These are phyloP conservation scores for Epirrita christyi DNA, from an alignment of 2,888 invertebrate species.

Conservation along the genomic window DNA sequence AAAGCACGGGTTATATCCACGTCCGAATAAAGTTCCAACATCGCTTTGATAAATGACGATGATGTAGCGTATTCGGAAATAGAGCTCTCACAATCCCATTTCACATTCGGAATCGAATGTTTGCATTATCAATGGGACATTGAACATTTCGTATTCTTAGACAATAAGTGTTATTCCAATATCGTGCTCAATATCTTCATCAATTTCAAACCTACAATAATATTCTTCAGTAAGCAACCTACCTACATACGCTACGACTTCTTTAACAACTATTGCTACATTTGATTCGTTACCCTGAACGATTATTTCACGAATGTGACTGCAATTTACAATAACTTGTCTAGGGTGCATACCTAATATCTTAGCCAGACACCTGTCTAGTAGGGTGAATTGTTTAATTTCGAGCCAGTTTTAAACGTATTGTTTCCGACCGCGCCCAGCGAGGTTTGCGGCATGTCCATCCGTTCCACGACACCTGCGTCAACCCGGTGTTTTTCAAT, in stretches of 20 bases:
- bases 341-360: constrained; percentile 10
- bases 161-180: constrained; percentile 22
- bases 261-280: not conserved
- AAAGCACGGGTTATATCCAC: constrained; percentile 13
- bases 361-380: constrained; percentile 36
- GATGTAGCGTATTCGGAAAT: constrained; percentile 29
- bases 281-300: not conserved
- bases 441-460: constrained; percentile 43
- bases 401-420: constrained; percentile 48
- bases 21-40: constrained; percentile 18
- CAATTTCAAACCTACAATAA: not conserved
- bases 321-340: not conserved
- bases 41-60: constrained; percentile 33
- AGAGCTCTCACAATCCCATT: constrained; percentile 31
- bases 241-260: not conserved
- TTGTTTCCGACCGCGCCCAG: constrained; percentile 54
- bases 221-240: not conserved
- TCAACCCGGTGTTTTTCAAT: constrained; percentile 23
- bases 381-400: constrained; percentile 40
- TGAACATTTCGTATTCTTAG: constrained; percentile 22
- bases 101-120: constrained; percentile 26
- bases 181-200: constrained; percentile 9
- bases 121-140: constrained; percentile 22
- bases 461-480: constrained; percentile 58
- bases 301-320: not conserved